Base-by-base conservation (phyloP, 2,113 vertebrate genomes). In the Cyprinodon brontotheroides region DNA sequence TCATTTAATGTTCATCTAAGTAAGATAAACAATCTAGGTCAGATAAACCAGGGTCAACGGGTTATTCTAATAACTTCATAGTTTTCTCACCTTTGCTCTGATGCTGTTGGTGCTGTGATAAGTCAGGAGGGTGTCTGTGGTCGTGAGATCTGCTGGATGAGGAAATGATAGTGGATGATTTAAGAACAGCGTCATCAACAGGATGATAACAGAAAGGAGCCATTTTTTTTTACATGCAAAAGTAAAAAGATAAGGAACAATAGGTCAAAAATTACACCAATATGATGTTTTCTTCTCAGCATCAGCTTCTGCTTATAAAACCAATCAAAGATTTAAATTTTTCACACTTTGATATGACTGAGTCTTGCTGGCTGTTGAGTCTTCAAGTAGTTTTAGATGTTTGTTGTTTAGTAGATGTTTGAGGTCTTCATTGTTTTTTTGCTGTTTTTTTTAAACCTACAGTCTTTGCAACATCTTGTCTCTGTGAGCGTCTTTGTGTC, bases 81-180 rank as follows among this genome's bases (percentile, higher is more conserved):
- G 8, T 65, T 14, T 0, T 57, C 61, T 86, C 50, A 85, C 82
- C 82, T 80, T 3, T 0, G 4, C 3, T 11, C 29, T 5, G 13
- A 0, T 0, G 3, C 1, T 0, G 29, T 2, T 4, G 3, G 20
- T 15, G 11, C 29, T 20, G n/a, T 64, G 45, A 60, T 81, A 67
- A 69, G 53, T 80, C 0, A 0, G 4, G 14, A 4, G 1, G 3
- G 0, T 8, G 1, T 2, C 4, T 20, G 72, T 36, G 4, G 38
- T 85, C 79, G 75, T 3, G 5, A 77, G 83, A 84, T 43, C 89
- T 89, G 75, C 11, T 65, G 70, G 39, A 79, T 0, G 3, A 75
- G 74, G 86, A 89, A 84, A 14, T 17, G 68, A 82, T 80, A 82
- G 61, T 38, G 62, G 65, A 64, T 36, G 29, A 37, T 62, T 68